Conservation (phyloP, 2,888 invertebrate species). For the Mythimna albipuncta region DNA sequence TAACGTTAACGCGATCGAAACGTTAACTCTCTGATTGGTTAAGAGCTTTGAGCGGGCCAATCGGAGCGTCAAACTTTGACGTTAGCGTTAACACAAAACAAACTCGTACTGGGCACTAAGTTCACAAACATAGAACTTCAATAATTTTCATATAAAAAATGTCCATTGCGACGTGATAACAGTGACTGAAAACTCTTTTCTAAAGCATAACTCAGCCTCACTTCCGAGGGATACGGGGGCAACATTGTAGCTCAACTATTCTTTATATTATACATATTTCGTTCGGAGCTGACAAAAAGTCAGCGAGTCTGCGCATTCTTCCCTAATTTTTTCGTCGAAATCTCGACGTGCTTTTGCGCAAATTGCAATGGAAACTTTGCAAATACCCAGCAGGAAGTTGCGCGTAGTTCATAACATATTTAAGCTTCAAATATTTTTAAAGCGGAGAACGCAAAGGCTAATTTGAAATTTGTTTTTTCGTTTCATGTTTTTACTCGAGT, state of each 20-base stretch:
- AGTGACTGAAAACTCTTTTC: constrained; percentile 4
- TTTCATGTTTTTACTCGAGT: neutral
- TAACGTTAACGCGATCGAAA: too few species aligned
- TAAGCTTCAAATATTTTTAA: constrained; percentile 25
- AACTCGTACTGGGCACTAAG: too few species aligned
- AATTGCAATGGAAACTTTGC: constrained; percentile 38
- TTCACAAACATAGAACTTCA: neutral
- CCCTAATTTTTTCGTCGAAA: constrained; percentile 39
- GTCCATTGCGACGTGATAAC: neutral
- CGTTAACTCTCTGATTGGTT: too few species aligned
- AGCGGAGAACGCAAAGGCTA: neutral
- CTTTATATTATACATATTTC: constrained; percentile 27
- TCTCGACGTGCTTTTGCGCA: constrained; percentile 32
- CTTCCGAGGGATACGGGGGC: neutral
- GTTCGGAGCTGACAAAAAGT: constrained; percentile 19
- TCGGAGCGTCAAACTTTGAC: too few species aligned
- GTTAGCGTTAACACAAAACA: too few species aligned
- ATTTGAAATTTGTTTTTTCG: neutral
- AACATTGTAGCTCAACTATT: constrained; percentile 26
- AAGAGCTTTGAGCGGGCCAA: too few species aligned
- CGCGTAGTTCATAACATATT: constrained; percentile 29
- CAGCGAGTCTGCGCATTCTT: constrained; percentile 34
- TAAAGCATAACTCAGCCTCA: constrained; percentile 27
- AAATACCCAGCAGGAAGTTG: constrained; percentile 34
- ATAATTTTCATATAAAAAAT: neutral